Evolutionary conservation across 2,888 invertebrate genomes (phyloP), one percentile per base, ranked within the genome.

Genomic region (Agrotis segetum): DNA sequence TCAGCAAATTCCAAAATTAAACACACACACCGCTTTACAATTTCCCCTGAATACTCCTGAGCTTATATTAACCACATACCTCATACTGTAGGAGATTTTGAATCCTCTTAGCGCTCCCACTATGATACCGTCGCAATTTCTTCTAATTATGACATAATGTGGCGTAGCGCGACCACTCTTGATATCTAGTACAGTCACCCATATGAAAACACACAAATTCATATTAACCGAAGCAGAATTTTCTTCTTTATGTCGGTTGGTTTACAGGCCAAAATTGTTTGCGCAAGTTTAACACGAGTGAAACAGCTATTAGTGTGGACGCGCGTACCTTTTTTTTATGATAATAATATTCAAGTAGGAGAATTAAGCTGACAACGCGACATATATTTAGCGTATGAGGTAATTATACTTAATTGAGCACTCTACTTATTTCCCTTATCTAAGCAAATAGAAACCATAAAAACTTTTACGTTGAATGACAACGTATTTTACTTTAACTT

Each of bases 131-230:
- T 71, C 73, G 68, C 85, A 74, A 75, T 82, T 82, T 85, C 80
- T 86, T 86, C 87, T 85, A 84, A 84, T 84, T 84, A 86, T 77
- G 73, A 82, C 77, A 77, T 79, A 77, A 84, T 80, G 72, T 80
- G 72, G 65, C 77, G 68, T 72, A 73, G 80, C 60, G 71, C 69
- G 77, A 77, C 80, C 83, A 82, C 85, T 85, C 72, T 60, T 71
- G 75, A 71, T 77, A 86, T 76, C 75, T 77, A 81, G 61, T 75
- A 80, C 75, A 77, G 74, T 44, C 29, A 40, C 69, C 65, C 49
- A 71, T 60, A 77, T 62, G 62, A 65, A 84, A 75, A 84, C 74
- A 84, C 65, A 77, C 71, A 74, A 82, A 79, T 70, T 77, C 40
- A 71, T 66, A 50, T 64, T 61, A 67, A 24, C 7, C 34, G 19